Evolutionary conservation across 2,797 vertebrate genomes (phyloP).

Genomic region (Enteromius paludinosus): DNA sequence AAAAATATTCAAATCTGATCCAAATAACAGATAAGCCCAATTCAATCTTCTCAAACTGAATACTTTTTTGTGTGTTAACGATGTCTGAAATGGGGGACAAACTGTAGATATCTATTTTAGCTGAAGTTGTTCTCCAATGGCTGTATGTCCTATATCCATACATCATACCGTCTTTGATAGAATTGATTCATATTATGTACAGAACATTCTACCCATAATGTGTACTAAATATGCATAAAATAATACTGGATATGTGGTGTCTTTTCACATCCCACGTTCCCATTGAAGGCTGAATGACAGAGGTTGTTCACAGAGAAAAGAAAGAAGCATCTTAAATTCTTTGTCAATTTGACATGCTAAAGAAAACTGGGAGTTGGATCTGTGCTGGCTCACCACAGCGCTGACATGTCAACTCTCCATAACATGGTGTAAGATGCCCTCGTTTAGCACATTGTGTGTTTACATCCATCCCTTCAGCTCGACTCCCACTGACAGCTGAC

Average conservation of each 20-base stretch:
- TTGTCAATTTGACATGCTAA: slow-evolving; percentile 34
- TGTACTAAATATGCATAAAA: slow-evolving; percentile 42
- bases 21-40: neutral
- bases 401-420: slow-evolving; percentile 44
- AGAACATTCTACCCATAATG: slow-evolving; percentile 18
- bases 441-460: slow-evolving; percentile 41
- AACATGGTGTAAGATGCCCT: slow-evolving; percentile 42
- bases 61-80: neutral
- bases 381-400: slow-evolving; percentile 29
- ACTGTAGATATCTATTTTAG: slow-evolving; percentile 46
- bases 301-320: slow-evolving; percentile 34
- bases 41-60: neutral
- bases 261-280: slow-evolving; percentile 37
- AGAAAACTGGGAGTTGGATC: slow-evolving; percentile 35
- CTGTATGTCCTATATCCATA: slow-evolving; percentile 21
- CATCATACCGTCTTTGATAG: slow-evolving; percentile 16
- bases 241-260: slow-evolving; percentile 34
- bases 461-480: slow-evolving; percentile 41
- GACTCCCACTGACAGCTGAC: slow-evolving; percentile 40
- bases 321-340: slow-evolving; percentile 19
- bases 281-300: slow-evolving; percentile 35
- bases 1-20: neutral
- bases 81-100: neutral
- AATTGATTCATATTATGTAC: slow-evolving; percentile 32
- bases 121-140: slow-evolving; percentile 39